phyloP scores from a whole-genome alignment of 1,140 invertebrate genomes.

The Drosophila azteca region DNA sequence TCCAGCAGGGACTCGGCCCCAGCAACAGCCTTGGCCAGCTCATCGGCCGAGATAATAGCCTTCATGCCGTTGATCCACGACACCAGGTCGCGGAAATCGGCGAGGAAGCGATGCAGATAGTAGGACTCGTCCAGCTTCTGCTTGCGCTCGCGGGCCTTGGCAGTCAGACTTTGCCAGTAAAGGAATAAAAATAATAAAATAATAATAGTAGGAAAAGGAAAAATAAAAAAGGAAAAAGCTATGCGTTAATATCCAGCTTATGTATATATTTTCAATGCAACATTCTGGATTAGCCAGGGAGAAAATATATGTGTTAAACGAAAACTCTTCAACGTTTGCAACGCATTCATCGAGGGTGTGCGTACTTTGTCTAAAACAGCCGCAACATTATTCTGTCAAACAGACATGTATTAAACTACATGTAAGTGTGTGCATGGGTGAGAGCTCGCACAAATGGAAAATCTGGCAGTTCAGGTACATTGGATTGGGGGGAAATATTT shows the following conservation, averaged over 20 bases:
- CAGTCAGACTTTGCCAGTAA: constrained; percentile 96
- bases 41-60: no score
- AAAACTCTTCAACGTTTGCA: constrained; percentile 57
- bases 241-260: background rate
- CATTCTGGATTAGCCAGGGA: constrained; percentile 4
- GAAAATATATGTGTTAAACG: constrained; percentile 53
- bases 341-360: constrained; percentile 52
- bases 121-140: constrained; percentile 97
- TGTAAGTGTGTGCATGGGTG: constrained; percentile 23
- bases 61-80: constrained; percentile 99
- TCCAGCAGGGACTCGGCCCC: no score
- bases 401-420: constrained; percentile 20
- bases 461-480: constrained; percentile 65
- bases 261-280: background rate
- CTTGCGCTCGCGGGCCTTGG: constrained; percentile 93
- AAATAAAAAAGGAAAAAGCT: background rate
- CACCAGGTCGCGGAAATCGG: constrained; percentile 98
- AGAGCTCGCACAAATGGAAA: constrained; percentile 32
- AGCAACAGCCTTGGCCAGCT: no score
- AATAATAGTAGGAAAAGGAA: no score
- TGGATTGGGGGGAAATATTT: constrained; percentile 46
- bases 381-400: constrained; percentile 59
- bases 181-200: no score
- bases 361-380: constrained; percentile 59
- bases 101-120: constrained; percentile 96